Base-by-base conservation (phyloP, 2,888 invertebrate genomes). In the Polydrusus pterygomalis region DNA sequence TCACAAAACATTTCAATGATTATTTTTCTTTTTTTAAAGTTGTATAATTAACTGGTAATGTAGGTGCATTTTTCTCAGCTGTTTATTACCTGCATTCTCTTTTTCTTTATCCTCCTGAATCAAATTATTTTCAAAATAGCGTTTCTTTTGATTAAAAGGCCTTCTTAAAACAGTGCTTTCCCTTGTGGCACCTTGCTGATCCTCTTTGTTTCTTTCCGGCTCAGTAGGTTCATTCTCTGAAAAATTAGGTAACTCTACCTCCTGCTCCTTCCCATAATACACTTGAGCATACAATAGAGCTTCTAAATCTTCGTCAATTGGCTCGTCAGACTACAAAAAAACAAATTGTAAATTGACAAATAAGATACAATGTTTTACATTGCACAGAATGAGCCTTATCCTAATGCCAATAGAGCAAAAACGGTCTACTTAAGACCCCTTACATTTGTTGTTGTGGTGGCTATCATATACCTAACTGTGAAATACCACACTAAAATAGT, bases 211-310 rank as follows among this genome's bases (percentile, higher is more conserved):
- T 47, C 47, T 30, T 49, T 34, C 34, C 1, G 6, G 34, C 8
- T 0, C 15, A 34, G 8, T 34, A n/a, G 8, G 56, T 8, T 56
- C 34, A 15, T 8, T 9, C 15, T 34, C 34, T 34, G n/a, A 5
- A 34, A 34, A 30, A 30, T 34, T 18, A 34, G 56, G 15, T 2
- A 13, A 18, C 13, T 47, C 13, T 43, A 13, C 64, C 30, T 34
- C 51, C 15, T 40, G 77, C 34, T 62, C 70, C 40, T 58, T 81
- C 38, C 78, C 77, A 81, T 87, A 86, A 78, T 83, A 83, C 15
- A 87, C 81, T 81, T 87, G 86, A 74, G 86, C 84, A 77, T 87
- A 87, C 20, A 87, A 80, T 43, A 82, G 82, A 7, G 84, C 80
- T 81, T 87, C 86, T 70, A 86, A 78, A 77, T 87, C 85, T 38